These are phyloP conservation scores for Sebastes diploproa DNA, from an alignment of 2,797 vertebrate genomes.

Conservation along the genomic window DNA sequence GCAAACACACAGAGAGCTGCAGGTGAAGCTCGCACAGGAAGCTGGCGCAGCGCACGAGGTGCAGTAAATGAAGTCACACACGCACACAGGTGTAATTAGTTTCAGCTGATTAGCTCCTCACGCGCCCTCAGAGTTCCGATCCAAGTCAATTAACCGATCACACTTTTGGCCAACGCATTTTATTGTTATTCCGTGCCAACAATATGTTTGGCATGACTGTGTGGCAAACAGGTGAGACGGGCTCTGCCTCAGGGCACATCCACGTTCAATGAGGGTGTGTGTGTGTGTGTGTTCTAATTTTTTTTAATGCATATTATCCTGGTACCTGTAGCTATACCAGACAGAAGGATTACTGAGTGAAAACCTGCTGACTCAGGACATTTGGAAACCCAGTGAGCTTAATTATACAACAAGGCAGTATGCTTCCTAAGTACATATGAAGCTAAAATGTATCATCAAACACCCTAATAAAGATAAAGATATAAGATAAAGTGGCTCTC, in stretches of 20 bases:
- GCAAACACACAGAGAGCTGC: background rate
- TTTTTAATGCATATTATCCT: background rate
- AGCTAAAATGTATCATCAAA: background rate
- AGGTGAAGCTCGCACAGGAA: background rate
- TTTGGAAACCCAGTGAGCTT: background rate
- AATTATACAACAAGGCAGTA: background rate
- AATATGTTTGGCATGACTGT: background rate
- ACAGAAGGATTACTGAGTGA: background rate
- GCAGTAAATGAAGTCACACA: background rate
- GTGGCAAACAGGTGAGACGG: background rate
- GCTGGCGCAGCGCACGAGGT: background rate
- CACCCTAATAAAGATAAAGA: background rate
- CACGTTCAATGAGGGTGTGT: background rate
- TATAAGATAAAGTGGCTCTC: background rate
- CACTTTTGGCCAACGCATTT: background rate
- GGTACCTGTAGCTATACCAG: background rate
- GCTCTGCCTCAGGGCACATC: background rate
- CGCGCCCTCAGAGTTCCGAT: background rate
- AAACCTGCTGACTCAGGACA: background rate
- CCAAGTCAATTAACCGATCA: background rate
- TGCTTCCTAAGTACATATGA: background rate
- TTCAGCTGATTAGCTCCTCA: conserved; percentile 13
- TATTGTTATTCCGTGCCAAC: background rate
- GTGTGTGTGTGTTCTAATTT: background rate
- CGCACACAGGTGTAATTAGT: conserved; percentile 28